phyloP scores from a whole-genome alignment of 2,888 invertebrate genomes.

The Mylabris sibirica region DNA sequence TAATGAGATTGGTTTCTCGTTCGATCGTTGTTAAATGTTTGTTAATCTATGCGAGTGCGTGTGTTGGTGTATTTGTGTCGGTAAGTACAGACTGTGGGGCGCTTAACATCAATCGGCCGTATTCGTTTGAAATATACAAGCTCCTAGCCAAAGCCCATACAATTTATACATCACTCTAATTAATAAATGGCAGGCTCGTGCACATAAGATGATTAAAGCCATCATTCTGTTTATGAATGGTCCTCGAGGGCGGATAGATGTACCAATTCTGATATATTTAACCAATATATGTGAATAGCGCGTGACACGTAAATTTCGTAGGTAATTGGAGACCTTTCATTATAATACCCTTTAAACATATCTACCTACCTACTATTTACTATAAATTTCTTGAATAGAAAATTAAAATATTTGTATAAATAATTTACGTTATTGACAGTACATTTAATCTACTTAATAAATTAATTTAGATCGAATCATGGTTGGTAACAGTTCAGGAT shows the following conservation, averaged over 20 bases:
- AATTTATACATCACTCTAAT: conserved; percentile 60
- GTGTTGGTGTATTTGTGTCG: conserved; percentile 39
- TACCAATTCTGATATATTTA: conserved; percentile 35
- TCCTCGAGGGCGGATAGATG: conserved; percentile 41
- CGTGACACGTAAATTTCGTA: conserved; percentile 37
- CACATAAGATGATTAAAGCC: conserved; percentile 55
- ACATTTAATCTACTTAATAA: conserved; percentile 18
- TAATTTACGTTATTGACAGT: not conserved
- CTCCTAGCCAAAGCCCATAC: conserved; percentile 52
- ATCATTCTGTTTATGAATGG: conserved; percentile 46
- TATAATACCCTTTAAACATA: conserved; percentile 16
- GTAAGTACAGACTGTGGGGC: conserved; percentile 39
- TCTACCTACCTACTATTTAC: not conserved
- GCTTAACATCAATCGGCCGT: conserved; percentile 52
- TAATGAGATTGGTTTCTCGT: conserved; percentile 26
- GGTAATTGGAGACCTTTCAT: conserved; percentile 35
- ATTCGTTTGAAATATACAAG: conserved; percentile 53
- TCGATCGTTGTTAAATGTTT: conserved; percentile 48
- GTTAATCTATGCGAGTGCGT: conserved; percentile 57
- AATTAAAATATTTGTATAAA: not conserved
- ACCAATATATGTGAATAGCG: conserved; percentile 32
- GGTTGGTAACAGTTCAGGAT: conserved; percentile 29
- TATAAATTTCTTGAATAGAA: not conserved
- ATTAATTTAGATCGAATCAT: conserved; percentile 30
- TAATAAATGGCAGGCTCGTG: conserved; percentile 59